Percentiles rank a stretch among this genome's conserved stretches.
phyloP scores from a whole-genome alignment of 2,888 invertebrate genomes.

The Syrista parreyssii region DNA sequence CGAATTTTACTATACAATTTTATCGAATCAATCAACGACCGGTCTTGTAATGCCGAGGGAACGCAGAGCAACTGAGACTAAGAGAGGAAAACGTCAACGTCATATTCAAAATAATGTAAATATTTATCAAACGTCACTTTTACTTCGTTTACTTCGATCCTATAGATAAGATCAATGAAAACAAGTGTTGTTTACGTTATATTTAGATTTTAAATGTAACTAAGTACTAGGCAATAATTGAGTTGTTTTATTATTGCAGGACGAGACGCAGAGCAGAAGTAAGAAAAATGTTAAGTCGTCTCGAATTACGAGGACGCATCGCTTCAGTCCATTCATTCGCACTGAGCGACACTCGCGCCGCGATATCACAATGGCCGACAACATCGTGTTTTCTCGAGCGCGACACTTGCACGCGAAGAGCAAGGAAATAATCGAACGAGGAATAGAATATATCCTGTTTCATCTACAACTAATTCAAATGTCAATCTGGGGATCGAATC shows the following conservation, averaged over 20 bases:
- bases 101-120: neutral
- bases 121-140: neutral
- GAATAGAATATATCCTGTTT: constrained; percentile 17
- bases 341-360: neutral
- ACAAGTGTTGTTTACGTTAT: neutral
- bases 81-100: neutral
- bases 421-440: constrained; percentile 11
- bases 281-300: neutral
- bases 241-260: neutral
- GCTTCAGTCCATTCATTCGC: neutral
- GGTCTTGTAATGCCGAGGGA: neutral
- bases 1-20: neutral
- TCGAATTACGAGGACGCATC: neutral
- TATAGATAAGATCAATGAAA: neutral
- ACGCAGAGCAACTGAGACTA: neutral
- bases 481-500: constrained; percentile 14
- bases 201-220: neutral
- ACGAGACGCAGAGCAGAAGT: neutral
- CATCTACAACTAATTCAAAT: constrained; percentile 15
- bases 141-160: neutral
- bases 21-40: neutral
- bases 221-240: neutral
- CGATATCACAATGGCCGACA: neutral
- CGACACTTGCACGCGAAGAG: neutral
- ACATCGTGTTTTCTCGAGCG: neutral